Evolutionary conservation across 2,797 vertebrate genomes (phyloP).

Genomic region (Amazona ochrocephala): DNA sequence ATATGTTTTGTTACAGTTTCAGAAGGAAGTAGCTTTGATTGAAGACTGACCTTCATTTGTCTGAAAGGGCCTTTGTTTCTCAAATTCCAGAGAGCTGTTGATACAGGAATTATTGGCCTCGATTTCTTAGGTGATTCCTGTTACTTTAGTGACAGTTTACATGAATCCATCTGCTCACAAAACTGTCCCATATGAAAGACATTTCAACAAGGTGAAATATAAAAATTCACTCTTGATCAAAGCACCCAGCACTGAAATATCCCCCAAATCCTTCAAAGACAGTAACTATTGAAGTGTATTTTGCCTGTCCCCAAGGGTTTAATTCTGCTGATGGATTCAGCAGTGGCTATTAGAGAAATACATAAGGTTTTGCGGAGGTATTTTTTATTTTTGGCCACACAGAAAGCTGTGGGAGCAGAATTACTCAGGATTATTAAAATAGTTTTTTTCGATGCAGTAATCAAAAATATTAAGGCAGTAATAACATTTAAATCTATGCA

Average conservation of each 20-base stretch:
- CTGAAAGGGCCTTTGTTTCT: constrained; percentile 16
- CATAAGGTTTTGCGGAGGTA: neutral
- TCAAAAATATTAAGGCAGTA: neutral
- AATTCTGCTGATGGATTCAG: neutral
- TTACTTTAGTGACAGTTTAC: neutral
- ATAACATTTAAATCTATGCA: neutral
- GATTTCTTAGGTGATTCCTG: neutral
- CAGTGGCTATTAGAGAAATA: neutral
- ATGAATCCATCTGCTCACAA: neutral
- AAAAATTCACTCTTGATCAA: neutral
- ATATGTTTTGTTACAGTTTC: neutral
- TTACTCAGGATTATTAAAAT: neutral
- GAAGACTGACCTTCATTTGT: neutral
- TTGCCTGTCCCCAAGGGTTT: neutral
- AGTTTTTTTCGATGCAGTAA: neutral
- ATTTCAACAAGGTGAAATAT: neutral
- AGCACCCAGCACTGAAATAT: neutral
- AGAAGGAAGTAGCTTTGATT: neutral
- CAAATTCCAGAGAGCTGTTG: neutral
- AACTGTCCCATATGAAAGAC: neutral
- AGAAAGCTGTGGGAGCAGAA: neutral
- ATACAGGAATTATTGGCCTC: neutral
- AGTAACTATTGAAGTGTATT: neutral
- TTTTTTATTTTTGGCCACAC: neutral
- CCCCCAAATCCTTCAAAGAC: neutral